Evolutionary conservation across 35 echinoderm and acorn worm genomes (phyloP).

Genomic region (Ophioderma brevispina): DNA sequence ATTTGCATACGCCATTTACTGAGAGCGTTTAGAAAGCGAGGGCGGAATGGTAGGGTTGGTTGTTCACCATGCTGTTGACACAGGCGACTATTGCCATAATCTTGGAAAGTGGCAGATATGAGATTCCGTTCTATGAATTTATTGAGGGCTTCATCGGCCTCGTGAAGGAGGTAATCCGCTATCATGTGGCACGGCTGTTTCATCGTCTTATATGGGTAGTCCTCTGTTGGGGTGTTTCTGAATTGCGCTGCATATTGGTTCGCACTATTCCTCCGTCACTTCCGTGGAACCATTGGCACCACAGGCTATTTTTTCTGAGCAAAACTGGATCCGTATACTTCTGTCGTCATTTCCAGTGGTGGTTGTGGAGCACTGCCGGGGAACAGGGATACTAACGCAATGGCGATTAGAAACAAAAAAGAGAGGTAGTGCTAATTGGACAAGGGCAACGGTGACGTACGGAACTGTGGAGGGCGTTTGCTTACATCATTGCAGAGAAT

Average conservation of each 20-base stretch:
- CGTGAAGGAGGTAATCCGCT: constrained; percentile 43
- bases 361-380: constrained; percentile 18
- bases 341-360: constrained; percentile 40
- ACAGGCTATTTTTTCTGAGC: constrained; percentile 48
- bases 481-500: constrained; percentile 88
- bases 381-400: constrained; percentile 33
- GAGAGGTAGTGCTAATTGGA: constrained; percentile 57
- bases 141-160: not conserved
- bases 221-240: constrained; percentile 6
- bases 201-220: constrained; percentile 24
- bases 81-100: not conserved
- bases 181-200: not conserved
- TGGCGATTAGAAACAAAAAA: constrained; percentile 42
- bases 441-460: constrained; percentile 56
- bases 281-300: constrained; percentile 29
- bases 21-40: constrained; percentile 54
- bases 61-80: constrained; percentile 67
- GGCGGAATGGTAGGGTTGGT: constrained; percentile 77
- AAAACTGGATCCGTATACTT: constrained; percentile 23
- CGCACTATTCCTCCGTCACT: constrained; percentile 21
- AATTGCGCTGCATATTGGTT: constrained; percentile 48
- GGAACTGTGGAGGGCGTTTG: constrained; percentile 64
- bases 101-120: constrained; percentile 62
- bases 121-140: constrained; percentile 56
- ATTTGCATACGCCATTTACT: constrained; percentile 57